These are phyloP conservation scores for Pseudomyrmex concolor DNA, from an alignment of 1,140 invertebrate species.

Conservation along the genomic window DNA sequence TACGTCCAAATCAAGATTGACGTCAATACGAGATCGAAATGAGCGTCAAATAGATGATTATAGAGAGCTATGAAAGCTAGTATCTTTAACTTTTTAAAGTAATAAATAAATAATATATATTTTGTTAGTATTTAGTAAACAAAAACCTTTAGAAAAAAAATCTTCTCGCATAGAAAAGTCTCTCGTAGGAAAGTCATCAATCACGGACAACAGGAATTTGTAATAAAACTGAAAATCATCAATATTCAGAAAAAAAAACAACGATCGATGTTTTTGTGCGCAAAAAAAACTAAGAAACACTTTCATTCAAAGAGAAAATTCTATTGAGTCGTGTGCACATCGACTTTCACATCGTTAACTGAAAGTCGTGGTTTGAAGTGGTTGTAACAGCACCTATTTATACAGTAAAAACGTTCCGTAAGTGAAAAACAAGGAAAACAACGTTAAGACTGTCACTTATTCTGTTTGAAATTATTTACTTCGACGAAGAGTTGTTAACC, in stretches of 20 bases:
- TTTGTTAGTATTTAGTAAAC: too few species aligned
- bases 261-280: background rate
- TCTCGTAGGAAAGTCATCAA: too few species aligned
- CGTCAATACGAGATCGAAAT: background rate
- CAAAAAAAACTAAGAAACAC: constrained; percentile 17
- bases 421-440: constrained; percentile 79
- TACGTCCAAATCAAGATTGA: background rate
- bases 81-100: too few species aligned
- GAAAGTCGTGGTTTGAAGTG: constrained; percentile 20
- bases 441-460: background rate
- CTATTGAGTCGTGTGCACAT: constrained; percentile 61
- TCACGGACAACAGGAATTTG: too few species aligned
- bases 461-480: background rate
- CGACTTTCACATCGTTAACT: constrained; percentile 76
- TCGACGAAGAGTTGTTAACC: background rate
- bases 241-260: background rate
- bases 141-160: too few species aligned
- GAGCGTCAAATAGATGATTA: background rate
- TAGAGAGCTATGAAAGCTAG: too few species aligned
- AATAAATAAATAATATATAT: too few species aligned
- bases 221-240: too few species aligned
- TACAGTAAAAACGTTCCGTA: constrained; percentile 65
- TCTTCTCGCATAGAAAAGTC: too few species aligned
- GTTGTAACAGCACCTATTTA: constrained; percentile 20
- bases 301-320: constrained; percentile 75